Evolutionary conservation across 2,888 invertebrate genomes (phyloP), one percentile per base, ranked within the genome.

Genomic region (Eristalis arbustorum): DNA sequence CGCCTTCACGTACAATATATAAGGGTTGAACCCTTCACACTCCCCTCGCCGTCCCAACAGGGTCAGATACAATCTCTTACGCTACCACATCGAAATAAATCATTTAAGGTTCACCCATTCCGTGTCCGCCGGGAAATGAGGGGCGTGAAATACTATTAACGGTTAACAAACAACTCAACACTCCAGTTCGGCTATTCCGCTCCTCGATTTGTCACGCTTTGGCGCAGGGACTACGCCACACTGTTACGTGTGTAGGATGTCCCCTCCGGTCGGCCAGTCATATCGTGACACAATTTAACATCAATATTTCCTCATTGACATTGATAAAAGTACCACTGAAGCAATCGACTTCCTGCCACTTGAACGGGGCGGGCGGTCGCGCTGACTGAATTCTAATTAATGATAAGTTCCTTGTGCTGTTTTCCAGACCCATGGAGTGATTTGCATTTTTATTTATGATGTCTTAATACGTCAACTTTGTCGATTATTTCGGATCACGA

Each of bases 401-500:
- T 63, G 68, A 56, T 23, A 49, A 62, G 49, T 68, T 68, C 13
- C 57, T 22, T 37, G 56, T 22, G 42, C 34, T 68, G 68, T 23
- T 68, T 76, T 42, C 11, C 23, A 56, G 49, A 68, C 49, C 62
- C 18, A 28, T 40, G 59, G 68, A 62, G 49, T 64, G 37, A 77
- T 77, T 77, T 69, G 77, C 77, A 77, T 77, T 77, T 77, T 63
- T 69, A 77, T 77, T 71, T 77, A 69, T 77, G 69, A 63, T 63
- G 56, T 57, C 37, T 69, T 69, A 77, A 77, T 77, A 37, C 31
- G 68, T 62, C 61, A 76, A 76, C 62, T 68, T 62, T 61, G 67
- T 31, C 61, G 67, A 66, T 75, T 76, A 76, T 76, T 42, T 76
- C 34, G 56, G 49, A 76, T 61, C 76, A 76, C 68, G 76, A 76